Percentiles rank a stretch among this genome's conserved stretches.
phyloP scores from a whole-genome alignment of 1,140 invertebrate genomes.

The Drosophila micromelanica region DNA sequence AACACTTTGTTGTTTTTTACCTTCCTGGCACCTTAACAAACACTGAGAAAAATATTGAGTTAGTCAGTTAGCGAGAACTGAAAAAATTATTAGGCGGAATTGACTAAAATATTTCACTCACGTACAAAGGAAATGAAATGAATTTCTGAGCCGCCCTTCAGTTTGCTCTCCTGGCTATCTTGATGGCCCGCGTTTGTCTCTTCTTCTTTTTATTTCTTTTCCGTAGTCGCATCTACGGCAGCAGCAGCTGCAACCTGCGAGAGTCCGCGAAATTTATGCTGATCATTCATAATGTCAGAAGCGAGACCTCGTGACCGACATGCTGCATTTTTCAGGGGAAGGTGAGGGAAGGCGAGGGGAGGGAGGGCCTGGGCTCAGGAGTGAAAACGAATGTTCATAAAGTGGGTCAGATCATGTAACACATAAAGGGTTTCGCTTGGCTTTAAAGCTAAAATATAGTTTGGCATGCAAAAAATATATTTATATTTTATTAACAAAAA shows the following conservation, averaged over 20 bases:
- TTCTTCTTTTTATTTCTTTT: slow-evolving; percentile 15
- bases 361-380: too few species aligned
- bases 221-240: slow-evolving; percentile 10
- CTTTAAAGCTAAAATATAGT: slow-evolving; percentile 1
- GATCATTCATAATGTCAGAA: slow-evolving; percentile 82
- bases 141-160: slow-evolving; percentile 72
- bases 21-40: not conserved
- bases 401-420: slow-evolving; percentile 59
- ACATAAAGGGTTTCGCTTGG: not conserved
- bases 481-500: not conserved
- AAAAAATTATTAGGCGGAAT: slow-evolving; percentile 68
- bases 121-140: slow-evolving; percentile 82
- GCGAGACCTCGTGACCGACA: slow-evolving; percentile 30
- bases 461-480: not conserved
- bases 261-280: slow-evolving; percentile 78
- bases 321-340: slow-evolving; percentile 16
- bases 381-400: slow-evolving; percentile 72
- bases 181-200: slow-evolving; percentile 43
- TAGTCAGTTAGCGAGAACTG: slow-evolving; percentile 44
- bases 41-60: slow-evolving; percentile 12
- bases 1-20: not conserved
- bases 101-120: slow-evolving; percentile 77
- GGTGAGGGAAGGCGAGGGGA: too few species aligned
- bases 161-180: slow-evolving; percentile 63
- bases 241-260: slow-evolving; percentile 58